Conservation (phyloP, 2,797 vertebrate species). For the Myioborus miniatus region DNA sequence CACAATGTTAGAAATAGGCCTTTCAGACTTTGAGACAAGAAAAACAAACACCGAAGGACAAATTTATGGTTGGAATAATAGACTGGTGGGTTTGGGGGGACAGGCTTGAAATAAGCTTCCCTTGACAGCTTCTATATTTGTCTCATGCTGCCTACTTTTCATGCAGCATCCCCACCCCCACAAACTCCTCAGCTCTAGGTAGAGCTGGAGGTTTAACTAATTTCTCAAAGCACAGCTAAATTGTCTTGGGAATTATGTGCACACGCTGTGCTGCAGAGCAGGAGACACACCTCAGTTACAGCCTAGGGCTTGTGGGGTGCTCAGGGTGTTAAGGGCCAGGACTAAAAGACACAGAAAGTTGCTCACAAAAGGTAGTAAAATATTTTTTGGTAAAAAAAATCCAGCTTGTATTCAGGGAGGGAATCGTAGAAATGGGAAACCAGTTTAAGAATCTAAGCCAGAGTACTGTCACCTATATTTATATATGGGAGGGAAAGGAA, state of each 20-base stretch:
- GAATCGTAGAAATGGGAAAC: background rate
- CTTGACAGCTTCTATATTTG: conserved; percentile 56
- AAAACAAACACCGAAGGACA: conserved; percentile 63
- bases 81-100: conserved; percentile 46
- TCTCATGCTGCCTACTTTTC: conserved; percentile 8
- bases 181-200: background rate
- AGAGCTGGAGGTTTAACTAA: conserved; percentile 6
- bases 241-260: background rate
- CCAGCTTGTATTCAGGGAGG: background rate
- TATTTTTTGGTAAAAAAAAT: background rate
- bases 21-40: conserved; percentile 13
- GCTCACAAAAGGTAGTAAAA: background rate
- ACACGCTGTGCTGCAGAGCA: fast-evolving
- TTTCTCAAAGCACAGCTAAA: conserved; percentile 7
- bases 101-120: conserved; percentile 34
- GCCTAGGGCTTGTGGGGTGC: background rate
- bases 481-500: background rate
- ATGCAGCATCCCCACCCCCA: conserved; percentile 1
- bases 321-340: background rate
- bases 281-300: background rate
- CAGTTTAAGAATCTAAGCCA: background rate
- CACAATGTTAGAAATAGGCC: conserved; percentile 7
- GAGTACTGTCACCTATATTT: background rate
- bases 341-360: background rate
- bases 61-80: conserved; percentile 49